Percentiles rank a stretch among this genome's conserved stretches.
Evolutionary conservation across 2,888 invertebrate genomes (phyloP).

Genomic region (Corythucha ciliata): DNA sequence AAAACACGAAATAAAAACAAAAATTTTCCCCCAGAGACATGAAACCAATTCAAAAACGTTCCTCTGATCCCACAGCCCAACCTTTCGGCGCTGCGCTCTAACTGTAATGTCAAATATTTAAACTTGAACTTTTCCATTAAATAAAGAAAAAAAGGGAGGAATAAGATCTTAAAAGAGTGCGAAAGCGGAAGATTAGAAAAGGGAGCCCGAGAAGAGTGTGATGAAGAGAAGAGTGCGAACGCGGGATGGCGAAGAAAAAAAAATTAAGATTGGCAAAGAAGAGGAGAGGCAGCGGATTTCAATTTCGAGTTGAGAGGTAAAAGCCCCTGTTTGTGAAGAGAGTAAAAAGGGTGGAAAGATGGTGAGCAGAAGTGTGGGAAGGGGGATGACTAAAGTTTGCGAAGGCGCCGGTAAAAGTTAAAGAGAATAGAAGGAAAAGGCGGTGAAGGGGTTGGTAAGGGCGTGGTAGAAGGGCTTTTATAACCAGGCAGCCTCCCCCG

Average conservation of each 20-base stretch:
- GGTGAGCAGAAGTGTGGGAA: not conserved
- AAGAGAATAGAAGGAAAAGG: conserved; percentile 9
- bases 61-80: no score
- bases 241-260: no score
- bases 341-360: not conserved
- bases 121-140: no score
- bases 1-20: no score
- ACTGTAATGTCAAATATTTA: no score
- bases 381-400: not conserved
- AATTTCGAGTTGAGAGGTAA: not conserved
- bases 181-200: conserved; percentile 27
- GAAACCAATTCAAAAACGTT: no score
- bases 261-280: conserved; percentile 14
- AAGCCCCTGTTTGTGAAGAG: conserved; percentile 1
- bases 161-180: no score
- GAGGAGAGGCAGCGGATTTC: conserved; percentile 4
- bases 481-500: not conserved
- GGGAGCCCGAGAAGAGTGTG: conserved; percentile 29
- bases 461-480: conserved; percentile 1
- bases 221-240: conserved; percentile 2
- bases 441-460: conserved; percentile 2
- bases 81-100: no score
- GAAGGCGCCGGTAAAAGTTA: conserved; percentile 4
- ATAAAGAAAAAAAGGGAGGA: no score
- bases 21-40: no score